Conservation (phyloP, 1,140 invertebrate species). For the Pissodes strobi region DNA sequence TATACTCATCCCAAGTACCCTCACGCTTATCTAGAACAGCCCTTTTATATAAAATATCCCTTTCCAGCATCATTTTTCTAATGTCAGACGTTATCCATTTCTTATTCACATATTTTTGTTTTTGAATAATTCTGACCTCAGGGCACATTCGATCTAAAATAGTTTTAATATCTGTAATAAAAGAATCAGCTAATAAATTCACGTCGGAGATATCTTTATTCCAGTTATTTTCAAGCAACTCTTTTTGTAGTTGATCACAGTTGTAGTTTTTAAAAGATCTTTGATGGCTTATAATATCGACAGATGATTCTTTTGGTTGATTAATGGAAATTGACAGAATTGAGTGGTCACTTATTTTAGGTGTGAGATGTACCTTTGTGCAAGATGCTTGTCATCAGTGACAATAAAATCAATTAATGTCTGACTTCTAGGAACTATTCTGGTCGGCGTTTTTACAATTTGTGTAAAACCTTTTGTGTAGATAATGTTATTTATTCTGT, state of each 20-base stretch:
- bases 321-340: constrained; percentile 10
- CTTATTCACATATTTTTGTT: background rate
- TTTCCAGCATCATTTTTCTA: background rate
- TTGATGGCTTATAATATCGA: background rate
- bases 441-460: background rate
- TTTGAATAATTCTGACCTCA: background rate
- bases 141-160: constrained; percentile 5
- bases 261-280: constrained; percentile 9
- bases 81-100: constrained; percentile 3
- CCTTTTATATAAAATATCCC: background rate
- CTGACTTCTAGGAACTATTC: constrained; percentile 1
- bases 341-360: constrained; percentile 21
- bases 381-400: constrained; percentile 5
- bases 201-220: background rate
- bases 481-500: constrained; percentile 1
- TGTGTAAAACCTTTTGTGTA: background rate
- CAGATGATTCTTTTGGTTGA: constrained; percentile 1
- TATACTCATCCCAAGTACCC: background rate
- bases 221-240: background rate
- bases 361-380: constrained; percentile 18
- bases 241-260: background rate
- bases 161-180: background rate
- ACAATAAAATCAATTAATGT: constrained; percentile 9
- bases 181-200: background rate
- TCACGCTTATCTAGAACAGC: background rate